A percentile compares a stretch with the other conserved stretches of the same genome.
Evolutionary conservation across 2,797 vertebrate genomes (phyloP).

Genomic region (Falco biarmicus): DNA sequence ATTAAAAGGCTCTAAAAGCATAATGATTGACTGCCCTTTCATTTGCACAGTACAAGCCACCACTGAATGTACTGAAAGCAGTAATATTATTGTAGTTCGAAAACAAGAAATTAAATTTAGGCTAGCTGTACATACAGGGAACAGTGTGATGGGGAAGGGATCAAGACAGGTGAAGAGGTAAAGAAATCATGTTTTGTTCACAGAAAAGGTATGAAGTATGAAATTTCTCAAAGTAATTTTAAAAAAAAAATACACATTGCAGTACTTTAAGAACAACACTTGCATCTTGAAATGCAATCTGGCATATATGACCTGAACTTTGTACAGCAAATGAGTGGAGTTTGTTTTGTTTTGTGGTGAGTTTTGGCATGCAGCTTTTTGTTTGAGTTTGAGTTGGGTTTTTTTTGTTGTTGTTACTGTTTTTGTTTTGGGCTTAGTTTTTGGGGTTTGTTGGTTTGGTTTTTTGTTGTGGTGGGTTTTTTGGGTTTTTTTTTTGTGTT

Average conservation of each 20-base stretch:
- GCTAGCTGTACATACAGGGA: neutral
- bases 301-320: neutral
- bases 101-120: neutral
- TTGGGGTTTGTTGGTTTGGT: neutral
- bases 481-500: accelerated
- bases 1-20: slow-evolving; percentile 9
- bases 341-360: neutral
- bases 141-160: neutral
- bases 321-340: neutral
- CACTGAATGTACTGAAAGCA: neutral
- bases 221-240: neutral
- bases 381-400: accelerated
- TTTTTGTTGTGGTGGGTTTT: too few species aligned
- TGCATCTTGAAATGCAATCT: neutral
- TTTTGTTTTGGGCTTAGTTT: neutral
- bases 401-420: accelerated
- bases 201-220: neutral
- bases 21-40: neutral
- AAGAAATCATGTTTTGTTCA: neutral
- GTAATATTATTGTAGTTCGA: neutral
- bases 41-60: neutral
- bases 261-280: neutral
- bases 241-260: neutral
- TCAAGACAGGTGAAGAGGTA: neutral
- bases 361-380: neutral